Base-by-base conservation (phyloP, 2,797 vertebrate genomes). In the Arctocebus calabarensis region DNA sequence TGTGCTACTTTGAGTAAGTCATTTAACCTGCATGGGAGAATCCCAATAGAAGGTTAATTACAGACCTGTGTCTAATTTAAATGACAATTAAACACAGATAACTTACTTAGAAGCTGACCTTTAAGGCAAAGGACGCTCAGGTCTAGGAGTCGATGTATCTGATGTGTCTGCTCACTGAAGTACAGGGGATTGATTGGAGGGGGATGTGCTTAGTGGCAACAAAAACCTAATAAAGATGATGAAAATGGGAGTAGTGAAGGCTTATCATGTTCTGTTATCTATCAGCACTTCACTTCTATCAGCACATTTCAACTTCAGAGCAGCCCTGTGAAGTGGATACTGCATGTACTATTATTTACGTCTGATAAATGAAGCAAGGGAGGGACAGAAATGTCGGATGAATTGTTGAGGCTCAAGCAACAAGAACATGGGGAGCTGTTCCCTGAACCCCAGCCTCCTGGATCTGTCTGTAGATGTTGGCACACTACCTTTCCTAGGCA, bases 61-160 rank as follows among this genome's bases (percentile, higher is more conserved):
- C 3, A 64, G 85, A 10, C n/a, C 37, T 19, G 0, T 57, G 19
- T 90, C 77, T 81, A 27, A 79, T 79, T 57, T 37, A 89, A 81
- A 89, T 88, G 74, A 77, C 52, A 64, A 55, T 68, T 32, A 71
- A 83, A 71, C 20, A 88, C 52, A 75, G 83, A 62, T 45, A 73
- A 77, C 45, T 62, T 71, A 59, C 64, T 83, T 40, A 91, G 27
- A 84, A 52, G 17, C 57, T 40, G 16, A 22, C 13, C 32, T 88
- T 40, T 48, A 45, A 64, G 32, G 22, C 62, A 57, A 34, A 89
- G 34, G 14, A 48, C 61, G 0, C 11, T 68, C 17, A 64, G n/a
- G 13, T 40, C 89, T 43, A 14, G 48, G 27, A 59, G 12, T 59
- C 23, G 29, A 70, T 29, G 23, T 43, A n/a, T 68, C 79, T 62